Conservation (phyloP, 1,140 invertebrate genomes). For the Ephestia elutella region DNA sequence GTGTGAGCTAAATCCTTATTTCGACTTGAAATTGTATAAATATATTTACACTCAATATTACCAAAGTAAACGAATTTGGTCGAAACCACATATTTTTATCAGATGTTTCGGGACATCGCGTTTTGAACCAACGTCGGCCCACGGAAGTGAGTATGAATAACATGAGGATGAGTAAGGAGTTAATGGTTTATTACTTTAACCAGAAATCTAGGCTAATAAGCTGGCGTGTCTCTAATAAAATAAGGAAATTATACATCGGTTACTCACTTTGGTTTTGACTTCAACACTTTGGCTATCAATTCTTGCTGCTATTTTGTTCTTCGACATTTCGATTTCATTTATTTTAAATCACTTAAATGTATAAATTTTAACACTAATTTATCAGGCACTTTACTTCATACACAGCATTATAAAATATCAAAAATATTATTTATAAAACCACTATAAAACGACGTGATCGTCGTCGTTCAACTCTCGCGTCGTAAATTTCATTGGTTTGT, state of each 20-base stretch:
- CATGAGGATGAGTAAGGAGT: neutral
- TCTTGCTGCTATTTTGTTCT: constrained; percentile 79
- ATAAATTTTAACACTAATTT: constrained; percentile 47
- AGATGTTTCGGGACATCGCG: neutral
- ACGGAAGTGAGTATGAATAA: neutral
- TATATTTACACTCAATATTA: too few relatives aligned
- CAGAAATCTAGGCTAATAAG: constrained; percentile 23
- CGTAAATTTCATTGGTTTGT: constrained; percentile 50
- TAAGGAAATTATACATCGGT: constrained; percentile 53
- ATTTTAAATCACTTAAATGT: constrained; percentile 43
- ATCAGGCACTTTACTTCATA: constrained; percentile 64
- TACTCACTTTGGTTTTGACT: constrained; percentile 82
- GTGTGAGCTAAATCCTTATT: too few relatives aligned
- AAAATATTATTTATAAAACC: constrained; percentile 55
- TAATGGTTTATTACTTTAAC: neutral
- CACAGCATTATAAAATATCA: constrained; percentile 67
- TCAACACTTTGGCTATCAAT: constrained; percentile 79
- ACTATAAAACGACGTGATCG: constrained; percentile 44
- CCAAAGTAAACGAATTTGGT: neutral
- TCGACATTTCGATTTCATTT: constrained; percentile 78
- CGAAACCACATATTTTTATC: neutral
- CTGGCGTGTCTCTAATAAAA: constrained; percentile 23
- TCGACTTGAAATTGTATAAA: too few relatives aligned
- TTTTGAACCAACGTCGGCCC: neutral
- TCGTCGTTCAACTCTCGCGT: constrained; percentile 56